Conservation (phyloP, 1,140 invertebrate genomes). For the Araneus ventricosus region DNA sequence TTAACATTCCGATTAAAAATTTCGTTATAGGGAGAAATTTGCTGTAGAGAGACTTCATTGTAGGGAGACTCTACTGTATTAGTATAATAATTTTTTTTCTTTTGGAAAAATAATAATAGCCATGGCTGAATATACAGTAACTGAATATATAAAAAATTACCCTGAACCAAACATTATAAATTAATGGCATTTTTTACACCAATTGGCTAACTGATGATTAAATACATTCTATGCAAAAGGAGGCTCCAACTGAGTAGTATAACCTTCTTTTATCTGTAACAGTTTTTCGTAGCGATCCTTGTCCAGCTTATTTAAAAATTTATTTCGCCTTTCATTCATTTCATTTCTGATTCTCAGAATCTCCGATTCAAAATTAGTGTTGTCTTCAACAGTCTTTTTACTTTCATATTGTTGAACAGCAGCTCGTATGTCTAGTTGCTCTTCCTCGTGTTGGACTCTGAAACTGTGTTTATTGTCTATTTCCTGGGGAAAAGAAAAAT, state of each 20-base stretch:
- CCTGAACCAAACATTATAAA: no score
- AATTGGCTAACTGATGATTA: no score
- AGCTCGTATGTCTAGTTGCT: background rate
- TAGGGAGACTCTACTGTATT: no score
- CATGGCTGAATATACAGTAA: no score
- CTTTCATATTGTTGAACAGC: constrained; percentile 36
- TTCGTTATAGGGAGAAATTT: no score
- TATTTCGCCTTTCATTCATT: constrained; percentile 33
- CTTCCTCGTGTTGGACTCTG: background rate
- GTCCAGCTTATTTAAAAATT: constrained; percentile 40
- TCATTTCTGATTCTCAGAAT: background rate
- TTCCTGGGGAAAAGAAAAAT: constrained; percentile 43
- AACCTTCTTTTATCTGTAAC: constrained; percentile 54
- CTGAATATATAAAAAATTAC: no score
- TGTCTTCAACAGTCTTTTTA: background rate
- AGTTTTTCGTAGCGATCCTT: constrained; percentile 53
- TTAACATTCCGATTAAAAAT: no score
- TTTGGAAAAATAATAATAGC: no score
- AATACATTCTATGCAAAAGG: background rate
- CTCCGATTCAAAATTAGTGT: constrained; percentile 36
- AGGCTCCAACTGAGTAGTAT: constrained; percentile 23
- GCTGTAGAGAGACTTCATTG: no score
- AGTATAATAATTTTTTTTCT: no score
- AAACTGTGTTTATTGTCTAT: constrained; percentile 31
- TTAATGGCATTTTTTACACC: no score